Evolutionary conservation across 2,888 invertebrate species (phyloP), one percentile per base, ranked within the genome.

Genomic region (Brenthis hecate): DNA sequence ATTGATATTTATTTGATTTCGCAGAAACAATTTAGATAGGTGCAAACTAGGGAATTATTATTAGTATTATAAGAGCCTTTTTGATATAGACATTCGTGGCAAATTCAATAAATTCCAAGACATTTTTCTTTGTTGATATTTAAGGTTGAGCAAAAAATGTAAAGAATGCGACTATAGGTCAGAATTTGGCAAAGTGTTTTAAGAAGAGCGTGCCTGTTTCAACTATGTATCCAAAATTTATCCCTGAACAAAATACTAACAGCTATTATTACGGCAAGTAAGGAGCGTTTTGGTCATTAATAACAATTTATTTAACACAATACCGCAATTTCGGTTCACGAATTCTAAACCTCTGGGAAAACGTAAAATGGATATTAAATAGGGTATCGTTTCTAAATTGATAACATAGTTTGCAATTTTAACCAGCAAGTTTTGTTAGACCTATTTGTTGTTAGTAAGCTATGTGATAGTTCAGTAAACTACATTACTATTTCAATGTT

Each of bases 291-390:
- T 80, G 85, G 87, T 91, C 89, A 91, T 92, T 92, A 92, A 92
- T 92, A 91, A 92, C 89, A 90, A 92, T 92, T 91, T 91, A 91
- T 91, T 91, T 87, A 86, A 84, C 86, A 90, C 90, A 91, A 90
- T 88, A 81, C 87, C 87, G 86, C 86, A 87, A 88, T 88, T 87
- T 89, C 78, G 85, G 84, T 79, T 83, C 83, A 84, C 85, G 82
- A 85, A 85, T 85, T 81, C 80, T 82, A 87, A 75, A 86, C 89
- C 88, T 88, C 85, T 83, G 85, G 88, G 87, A 85, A 85, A 89
- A 88, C 86, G 86, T 85, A 86, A 86, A 90, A 91, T 90, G 85
- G 85, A 85, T 89, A 88, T 88, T 89, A 87, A 90, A 89, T 83
- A 81, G 84, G 75, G 73, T 75, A 77, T 78, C 74, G 73, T 74